Conservation (phyloP, 2,797 vertebrate genomes). For the Poeciliopsis infans region DNA sequence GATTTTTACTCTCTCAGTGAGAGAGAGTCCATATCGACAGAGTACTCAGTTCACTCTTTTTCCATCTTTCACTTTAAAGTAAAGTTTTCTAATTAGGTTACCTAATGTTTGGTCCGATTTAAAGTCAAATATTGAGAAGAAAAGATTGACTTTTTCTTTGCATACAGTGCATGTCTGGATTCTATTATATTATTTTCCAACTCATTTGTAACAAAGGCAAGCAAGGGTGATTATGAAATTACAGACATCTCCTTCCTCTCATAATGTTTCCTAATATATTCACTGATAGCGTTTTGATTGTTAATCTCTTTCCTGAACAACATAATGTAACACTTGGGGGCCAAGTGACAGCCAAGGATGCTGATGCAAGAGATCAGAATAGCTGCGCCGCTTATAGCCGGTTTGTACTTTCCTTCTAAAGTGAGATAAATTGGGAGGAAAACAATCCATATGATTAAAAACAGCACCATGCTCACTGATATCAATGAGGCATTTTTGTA, state of each 20-base stretch:
- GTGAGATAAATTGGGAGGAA: slow-evolving; percentile 67
- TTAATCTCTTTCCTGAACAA: slow-evolving; percentile 70
- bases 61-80: background rate
- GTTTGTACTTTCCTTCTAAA: slow-evolving; percentile 32
- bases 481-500: slow-evolving; percentile 71
- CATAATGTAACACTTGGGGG: slow-evolving; percentile 73
- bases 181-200: background rate
- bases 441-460: slow-evolving; percentile 70
- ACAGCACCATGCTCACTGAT: slow-evolving; percentile 71
- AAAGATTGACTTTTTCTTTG: background rate
- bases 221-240: slow-evolving; percentile 16
- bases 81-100: background rate
- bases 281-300: slow-evolving; percentile 54
- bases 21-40: background rate
- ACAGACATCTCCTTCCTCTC: slow-evolving; percentile 45
- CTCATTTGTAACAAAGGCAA: background rate
- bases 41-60: background rate
- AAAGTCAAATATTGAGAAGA: background rate
- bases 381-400: slow-evolving; percentile 48
- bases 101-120: background rate
- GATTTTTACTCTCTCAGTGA: background rate
- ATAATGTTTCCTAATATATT: slow-evolving; percentile 67
- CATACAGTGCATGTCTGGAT: background rate
- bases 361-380: slow-evolving; percentile 70
- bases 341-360: slow-evolving; percentile 71